Evolutionary conservation across 2,797 vertebrate genomes (phyloP).

Genomic region (Myotis myotis): DNA sequence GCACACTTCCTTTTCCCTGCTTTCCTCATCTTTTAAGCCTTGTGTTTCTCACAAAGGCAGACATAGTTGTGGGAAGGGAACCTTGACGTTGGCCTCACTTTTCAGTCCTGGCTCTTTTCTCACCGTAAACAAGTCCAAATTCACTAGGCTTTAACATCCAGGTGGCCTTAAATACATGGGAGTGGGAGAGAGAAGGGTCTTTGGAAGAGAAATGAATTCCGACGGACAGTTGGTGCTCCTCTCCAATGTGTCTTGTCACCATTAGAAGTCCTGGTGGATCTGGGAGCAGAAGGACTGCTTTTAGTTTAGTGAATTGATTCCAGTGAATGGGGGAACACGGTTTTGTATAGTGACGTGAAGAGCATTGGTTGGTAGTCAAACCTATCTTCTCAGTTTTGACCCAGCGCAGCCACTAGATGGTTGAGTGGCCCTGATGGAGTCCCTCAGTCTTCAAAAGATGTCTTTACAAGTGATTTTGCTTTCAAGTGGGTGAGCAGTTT

Average conservation of each 20-base stretch:
- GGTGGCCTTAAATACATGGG: not conserved
- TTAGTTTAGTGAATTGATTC: not conserved
- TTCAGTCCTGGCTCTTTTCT: not conserved
- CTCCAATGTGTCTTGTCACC: not conserved
- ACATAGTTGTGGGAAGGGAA: not conserved
- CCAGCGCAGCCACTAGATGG: not conserved
- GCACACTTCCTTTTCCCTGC: not conserved
- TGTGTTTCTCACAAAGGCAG: not conserved
- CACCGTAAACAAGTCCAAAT: not conserved
- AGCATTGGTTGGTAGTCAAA: not conserved
- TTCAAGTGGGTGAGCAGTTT: not conserved
- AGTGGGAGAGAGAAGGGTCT: not conserved
- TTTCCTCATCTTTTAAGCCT: not conserved
- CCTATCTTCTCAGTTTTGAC: not conserved
- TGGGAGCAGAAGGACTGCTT: not conserved
- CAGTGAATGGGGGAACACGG: not conserved
- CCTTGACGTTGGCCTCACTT: not conserved
- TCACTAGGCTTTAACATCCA: not conserved
- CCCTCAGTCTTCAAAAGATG: not conserved
- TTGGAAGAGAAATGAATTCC: slow-evolving; percentile 7
- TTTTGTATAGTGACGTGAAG: not conserved
- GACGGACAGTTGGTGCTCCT: not conserved
- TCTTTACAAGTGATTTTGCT: slow-evolving; percentile 15
- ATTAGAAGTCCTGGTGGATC: not conserved
- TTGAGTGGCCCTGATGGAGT: not conserved